phyloP scores from a whole-genome alignment of 2,888 invertebrate species.

The Cheilosia pagana region DNA sequence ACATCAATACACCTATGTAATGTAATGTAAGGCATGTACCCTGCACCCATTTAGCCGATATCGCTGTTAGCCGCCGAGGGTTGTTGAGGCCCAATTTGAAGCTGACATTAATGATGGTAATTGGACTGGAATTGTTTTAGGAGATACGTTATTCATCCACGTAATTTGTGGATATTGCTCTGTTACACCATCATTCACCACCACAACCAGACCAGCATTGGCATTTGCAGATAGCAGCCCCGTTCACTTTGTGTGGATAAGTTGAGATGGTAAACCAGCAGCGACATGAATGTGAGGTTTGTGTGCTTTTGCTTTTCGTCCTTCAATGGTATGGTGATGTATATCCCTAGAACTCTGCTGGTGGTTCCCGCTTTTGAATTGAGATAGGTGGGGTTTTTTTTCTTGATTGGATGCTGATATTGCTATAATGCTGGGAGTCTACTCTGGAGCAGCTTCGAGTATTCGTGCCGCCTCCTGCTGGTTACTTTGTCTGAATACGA shows the following conservation, averaged over 20 bases:
- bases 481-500: conserved; percentile 2
- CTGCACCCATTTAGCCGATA: conserved; percentile 27
- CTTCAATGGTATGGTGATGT: background rate
- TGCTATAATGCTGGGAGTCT: background rate
- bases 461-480: background rate
- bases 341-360: conserved; percentile 10
- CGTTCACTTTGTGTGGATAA: conserved; percentile 12
- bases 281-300: conserved; percentile 13
- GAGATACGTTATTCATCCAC: conserved; percentile 70
- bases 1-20: conserved; percentile 9
- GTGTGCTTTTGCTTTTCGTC: conserved; percentile 10
- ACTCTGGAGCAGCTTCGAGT: background rate
- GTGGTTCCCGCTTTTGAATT: background rate
- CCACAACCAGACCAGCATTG: conserved; percentile 11
- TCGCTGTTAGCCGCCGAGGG: conserved; percentile 43
- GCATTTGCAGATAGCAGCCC: background rate
- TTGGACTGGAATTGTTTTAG: conserved; percentile 70
- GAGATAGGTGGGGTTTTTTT: background rate
- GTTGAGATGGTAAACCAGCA: conserved; percentile 14
- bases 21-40: conserved; percentile 4
- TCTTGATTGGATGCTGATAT: conserved; percentile 11
- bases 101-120: conserved; percentile 71
- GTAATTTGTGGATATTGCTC: conserved; percentile 66
- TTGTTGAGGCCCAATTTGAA: conserved; percentile 54
- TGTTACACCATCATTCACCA: conserved; percentile 44